A percentile compares a stretch with the other conserved stretches of the same genome.
Evolutionary conservation across 1,140 invertebrate genomes (phyloP).

Genomic region (Atta texana): DNA sequence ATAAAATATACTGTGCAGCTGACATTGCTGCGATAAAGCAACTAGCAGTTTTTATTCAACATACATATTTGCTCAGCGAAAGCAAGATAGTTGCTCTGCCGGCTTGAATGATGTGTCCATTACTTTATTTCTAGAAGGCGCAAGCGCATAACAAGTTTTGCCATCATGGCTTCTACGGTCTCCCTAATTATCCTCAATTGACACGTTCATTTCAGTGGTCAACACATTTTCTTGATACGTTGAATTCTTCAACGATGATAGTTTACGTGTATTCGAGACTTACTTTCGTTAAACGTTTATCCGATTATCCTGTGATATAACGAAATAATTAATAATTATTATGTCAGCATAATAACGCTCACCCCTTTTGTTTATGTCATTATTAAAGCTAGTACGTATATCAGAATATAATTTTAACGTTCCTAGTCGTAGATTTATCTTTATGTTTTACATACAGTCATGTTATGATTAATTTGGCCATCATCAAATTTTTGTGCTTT

Average conservation of each 20-base stretch:
- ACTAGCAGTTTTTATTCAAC: too few species aligned
- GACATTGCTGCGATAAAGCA: too few species aligned
- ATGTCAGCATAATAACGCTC: neutral
- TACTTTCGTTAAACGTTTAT: neutral
- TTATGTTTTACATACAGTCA: neutral
- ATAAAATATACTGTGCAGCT: too few species aligned
- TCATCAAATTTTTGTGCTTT: neutral
- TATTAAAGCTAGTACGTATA: neutral
- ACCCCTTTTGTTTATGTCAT: neutral
- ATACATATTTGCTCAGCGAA: too few species aligned
- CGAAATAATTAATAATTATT: slow-evolving; percentile 9
- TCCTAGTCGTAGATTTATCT: neutral
- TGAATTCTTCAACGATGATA: neutral
- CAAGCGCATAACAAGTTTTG: too few species aligned
- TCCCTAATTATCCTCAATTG: neutral
- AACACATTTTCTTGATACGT: neutral
- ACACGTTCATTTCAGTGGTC: neutral
- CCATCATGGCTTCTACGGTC: neutral
- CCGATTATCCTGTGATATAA: neutral
- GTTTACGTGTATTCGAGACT: neutral
- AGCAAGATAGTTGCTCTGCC: too few species aligned
- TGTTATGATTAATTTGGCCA: neutral
- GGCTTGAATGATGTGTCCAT: too few species aligned
- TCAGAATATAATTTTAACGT: neutral
- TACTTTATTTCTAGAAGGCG: too few species aligned